Evolutionary conservation across 2,888 invertebrate species (phyloP), one percentile per base, ranked within the genome.

Genomic region (Monochamus alternatus): DNA sequence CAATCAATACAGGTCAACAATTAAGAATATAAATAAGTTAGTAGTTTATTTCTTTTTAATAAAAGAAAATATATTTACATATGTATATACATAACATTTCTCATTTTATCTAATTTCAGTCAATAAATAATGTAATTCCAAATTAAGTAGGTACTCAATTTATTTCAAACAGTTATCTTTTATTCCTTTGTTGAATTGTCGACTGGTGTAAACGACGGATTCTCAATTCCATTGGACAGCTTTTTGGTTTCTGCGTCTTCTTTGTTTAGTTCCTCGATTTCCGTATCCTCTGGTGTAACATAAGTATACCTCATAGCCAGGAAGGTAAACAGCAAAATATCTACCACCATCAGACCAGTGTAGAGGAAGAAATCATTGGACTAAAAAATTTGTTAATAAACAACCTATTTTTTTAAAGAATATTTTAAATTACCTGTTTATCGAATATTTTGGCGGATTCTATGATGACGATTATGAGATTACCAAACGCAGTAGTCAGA

Each of bases 401-500:
- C 5, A 81, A 67, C 68, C 66, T 70, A 51, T 38, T 30, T 55
- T 68, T 9, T 68, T 67, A 63, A 4, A 66, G 63, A 12, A 55
- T 14, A 55, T 32, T 63, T 10, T n/a, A 44, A 72, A 51, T 38
- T 90, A 95, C 96, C 92, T 95, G 95, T 79, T 92, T 92, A 0
- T 94, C 91, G 86, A 97, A 94, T 76, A 95, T 91, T 77, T 93
- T 92, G 9, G 93, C 91, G 87, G 96, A 94, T 14, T 97, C 96
- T 43, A 99, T 93, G 67, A 97, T 92, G 47, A 98, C 95, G 0
- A 98, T 98, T 73, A 99, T 93, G 47, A 98, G 89, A 89, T 98
- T 98, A 59, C 99, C 99, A 84, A 98, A 92, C 0, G 98, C 97
- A 0, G 96, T 96, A 0, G 98, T 97, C 69, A 99, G 90, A 12